Evolutionary conservation across 1,140 invertebrate species (phyloP), one percentile per base, ranked within the genome.

Genomic region (Cydia strobilella): DNA sequence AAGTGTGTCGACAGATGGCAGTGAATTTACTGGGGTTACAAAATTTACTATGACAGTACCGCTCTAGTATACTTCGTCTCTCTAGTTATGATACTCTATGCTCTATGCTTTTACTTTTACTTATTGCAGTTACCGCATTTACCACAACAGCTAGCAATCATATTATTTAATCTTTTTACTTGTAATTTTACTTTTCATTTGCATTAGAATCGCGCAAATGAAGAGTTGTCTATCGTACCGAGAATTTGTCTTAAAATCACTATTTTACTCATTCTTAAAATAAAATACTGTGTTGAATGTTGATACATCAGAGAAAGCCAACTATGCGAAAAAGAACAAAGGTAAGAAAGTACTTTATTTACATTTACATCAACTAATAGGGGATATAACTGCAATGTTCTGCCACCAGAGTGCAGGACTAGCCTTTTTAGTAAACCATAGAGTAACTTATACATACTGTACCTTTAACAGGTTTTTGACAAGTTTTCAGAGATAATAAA

Each of bases 201-300:
- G 7, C 18, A 59, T 59, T 59, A 10, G 6, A 23, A 59, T 23
- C 54, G 18, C 7, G 18, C 1, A 59, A 59, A 59, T 23, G 54
- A 23, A 59, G 7, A 59, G 54, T 12, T n/a, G 54, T 59, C n/a
- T 18, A 1, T 59, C 20, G 10, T 20, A 18, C 4, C 7, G 10
- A 39, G 35, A 10, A 18, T 0, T 54, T 18, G 15, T 20, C 20
- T 23, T 7, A 59, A 23, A n/a, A 59, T 23, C 20, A 59, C 23
- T 20, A 23, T 10, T 12, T 7, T 59, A 23, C 23, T 59, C n/a
- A 23, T 59, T 59, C 20, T 59, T 59, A 20, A 59, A 59, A 59
- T 59, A 20, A 59, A 59, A 59, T 59, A 23, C 54, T 20, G 54
- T 10, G 54, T 59, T 59, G 54, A 59, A 20, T 10, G 54, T 59